Evolutionary conservation across 2,797 vertebrate species (phyloP), one percentile per base, ranked within the genome.

Genomic region (Coluber constrictor): DNA sequence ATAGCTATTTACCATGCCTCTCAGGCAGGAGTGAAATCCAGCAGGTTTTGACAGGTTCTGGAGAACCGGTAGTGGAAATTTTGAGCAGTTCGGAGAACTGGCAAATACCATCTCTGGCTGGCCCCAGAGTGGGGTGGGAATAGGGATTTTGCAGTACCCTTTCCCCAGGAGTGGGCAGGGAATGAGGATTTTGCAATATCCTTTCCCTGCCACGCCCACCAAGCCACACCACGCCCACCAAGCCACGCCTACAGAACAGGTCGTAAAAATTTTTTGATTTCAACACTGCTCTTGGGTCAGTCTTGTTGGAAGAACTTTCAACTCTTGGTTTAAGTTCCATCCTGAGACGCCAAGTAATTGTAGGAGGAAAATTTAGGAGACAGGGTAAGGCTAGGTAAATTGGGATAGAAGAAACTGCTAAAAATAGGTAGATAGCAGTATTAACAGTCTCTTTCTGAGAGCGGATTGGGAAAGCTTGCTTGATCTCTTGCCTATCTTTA

Each of bases 401-500:
- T 56, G 66, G 32, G 63, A 20, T 12, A 43, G 25, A 60, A 66
- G 1, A 7, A 25, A 61, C 59, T n/a, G 18, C 56, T 87, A 51
- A 27, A 66, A 87, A 23, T 15, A 27, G 25, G 15, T 37, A 25
- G 3, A 25, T 59, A 25, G 4, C 20, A 88, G 51, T 25, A 12
- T 51, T 86, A 56, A 43, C 25, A 43, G 7, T 59, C 43, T 51
- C 37, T 15, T 54, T 61, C 23, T 37, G 70, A 61, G 43, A 23
- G 43, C 29, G 29, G 29, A 37, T 5, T 61, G 5, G 56, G 74
- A 90, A 13, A 86, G 1, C 20, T 61, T 32, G 51, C 8, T n/a
- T 27, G 55, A 60, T 88, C 16, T 13, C 86, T 0, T 61, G 0
- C 5, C 86, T 54, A 4, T 60, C 63, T 79, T 37, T 0, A 99